Base-by-base conservation (phyloP, 2,113 vertebrate species). In the Leptobrachium leishanense region DNA sequence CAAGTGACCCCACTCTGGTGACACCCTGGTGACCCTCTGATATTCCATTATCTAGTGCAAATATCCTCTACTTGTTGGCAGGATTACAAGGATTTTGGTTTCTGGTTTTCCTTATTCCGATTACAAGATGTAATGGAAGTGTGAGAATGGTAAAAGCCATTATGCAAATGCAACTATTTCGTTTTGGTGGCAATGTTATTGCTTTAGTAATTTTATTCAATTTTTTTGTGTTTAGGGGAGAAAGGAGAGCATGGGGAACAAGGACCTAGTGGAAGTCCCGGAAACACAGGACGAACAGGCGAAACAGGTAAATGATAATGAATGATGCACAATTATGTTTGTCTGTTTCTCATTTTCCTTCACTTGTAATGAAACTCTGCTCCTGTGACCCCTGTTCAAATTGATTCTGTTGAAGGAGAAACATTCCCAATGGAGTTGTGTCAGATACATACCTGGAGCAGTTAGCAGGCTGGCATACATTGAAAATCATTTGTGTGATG, bases 271-370 rank as follows among this genome's bases (percentile, higher is more conserved):
- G 97, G 97, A 31, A 43, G 82, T 78, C 88, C 94, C 1, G 97
- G 97, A n/a, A 89, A 89, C 62, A 89, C 92, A n/a, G 97, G 97
- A 55, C 98, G 95, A 85, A 92, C 92, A 15, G 97, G 95, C 82
- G 92, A 89, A 79, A 95, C 92, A 96, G 97, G 97, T 97, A 89
- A 0, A 84, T 74, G 53, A 53, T 57, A 11, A 0, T 0, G 70
- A 54, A 44, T 12, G 76, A 69, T 54, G 54, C 63, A 59, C 74
- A 70, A 64, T 62, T 59, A 66, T 74, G 64, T 57, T 72, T 70
- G 68, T 82, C 41, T 74, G 54, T 62, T 63, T 81, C 59, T 43
- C 76, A 72, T 79, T 64, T 70, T 50, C 1, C 57, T 31, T 79
- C 59, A 54, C 69, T 79, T 72, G 59, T 79, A 79, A 79, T 72